Base-by-base conservation (phyloP, 2,888 invertebrate genomes). In the Drosophila cyrtoloma region DNA sequence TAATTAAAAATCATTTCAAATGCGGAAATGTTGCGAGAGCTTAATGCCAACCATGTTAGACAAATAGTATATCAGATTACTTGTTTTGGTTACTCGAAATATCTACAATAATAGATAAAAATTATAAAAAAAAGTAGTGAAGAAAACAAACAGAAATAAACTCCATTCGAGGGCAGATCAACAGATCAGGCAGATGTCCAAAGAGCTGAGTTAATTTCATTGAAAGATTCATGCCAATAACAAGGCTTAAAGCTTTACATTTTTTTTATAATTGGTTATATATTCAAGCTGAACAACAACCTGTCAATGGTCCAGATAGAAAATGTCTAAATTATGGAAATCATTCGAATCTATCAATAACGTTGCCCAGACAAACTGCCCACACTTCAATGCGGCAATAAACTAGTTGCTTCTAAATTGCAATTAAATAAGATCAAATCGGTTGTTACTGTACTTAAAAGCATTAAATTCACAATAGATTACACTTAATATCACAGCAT, bases 31-130 rank as follows among this genome's bases (percentile, higher is more conserved):
- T 86, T 79, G 70, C 77, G 66, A 56, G 72, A 60, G 87, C 89
- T 89, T 90, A 89, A 82, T 82, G 82, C 86, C 84, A 84, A 71
- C 82, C 89, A 89, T 90, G 86, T 90, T 75, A 66, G 81, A 88
- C 84, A 87, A 89, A 86, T 85, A 58, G 30, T n/a, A 83, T 90
- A 90, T 86, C 90, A 86, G 90, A 86, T 86, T 86, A 88, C 86
- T 72, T 74, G 71, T 74, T 73, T 75, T 71, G 63, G 66, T 63
- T 75, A 70, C 65, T 66, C 63, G n/a, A 71, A 60, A 68, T 32
- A 22, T 58, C 26, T 7, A 39, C 14, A 30, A 39, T 47, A 63
- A 63, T 5, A 47, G 47, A 32, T 39, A 52, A 42, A 30, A 77
- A 44, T 55, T 22, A 33, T 22, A 37, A 44, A 44, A 12, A n/a